phyloP scores from a whole-genome alignment of 2,113 vertebrate genomes.

The Lipophrys pholis region DNA sequence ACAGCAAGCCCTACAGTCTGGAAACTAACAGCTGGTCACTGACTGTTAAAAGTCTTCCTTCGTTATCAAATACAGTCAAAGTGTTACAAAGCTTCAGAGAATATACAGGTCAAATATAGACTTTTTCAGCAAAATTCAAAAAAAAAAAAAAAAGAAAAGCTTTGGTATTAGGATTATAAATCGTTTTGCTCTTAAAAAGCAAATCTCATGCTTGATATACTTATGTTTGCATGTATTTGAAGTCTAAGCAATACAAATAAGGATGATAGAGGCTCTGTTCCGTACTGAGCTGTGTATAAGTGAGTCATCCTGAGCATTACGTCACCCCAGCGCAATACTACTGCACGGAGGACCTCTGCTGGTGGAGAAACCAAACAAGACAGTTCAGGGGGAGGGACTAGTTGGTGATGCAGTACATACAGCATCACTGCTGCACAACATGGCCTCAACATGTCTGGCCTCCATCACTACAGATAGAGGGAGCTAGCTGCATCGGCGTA shows the following conservation, averaged over 20 bases:
- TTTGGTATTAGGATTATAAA: neutral
- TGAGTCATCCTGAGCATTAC: constrained; percentile 52
- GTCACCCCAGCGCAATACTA: constrained; percentile 50
- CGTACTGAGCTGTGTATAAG: constrained; percentile 8
- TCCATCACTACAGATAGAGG: constrained; percentile 7
- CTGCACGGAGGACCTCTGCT: constrained; percentile 70
- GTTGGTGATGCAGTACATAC: constrained; percentile 30
- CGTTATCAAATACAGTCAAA: constrained; percentile 11
- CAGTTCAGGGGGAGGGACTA: neutral
- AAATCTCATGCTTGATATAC: neutral
- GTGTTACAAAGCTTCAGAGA: constrained; percentile 1
- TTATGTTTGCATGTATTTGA: constrained; percentile 21
- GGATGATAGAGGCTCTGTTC: neutral
- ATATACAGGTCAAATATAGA: constrained; percentile 30
- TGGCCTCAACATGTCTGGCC: constrained; percentile 36
- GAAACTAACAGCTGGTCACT: constrained; percentile 16
- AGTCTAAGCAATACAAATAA: constrained; percentile 1
- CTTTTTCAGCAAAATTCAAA: neutral
- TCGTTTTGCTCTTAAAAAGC: constrained; percentile 12
- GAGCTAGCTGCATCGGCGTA: constrained; percentile 15
- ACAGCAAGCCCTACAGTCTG: constrained; percentile 20
- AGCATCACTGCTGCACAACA: constrained; percentile 41
- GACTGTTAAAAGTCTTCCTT: constrained; percentile 3
- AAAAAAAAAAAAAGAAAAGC: neutral
- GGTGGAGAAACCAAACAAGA: constrained; percentile 42